These are phyloP conservation scores for Carollia perspicillata DNA, from an alignment of 2,113 vertebrate species.

Conservation along the genomic window DNA sequence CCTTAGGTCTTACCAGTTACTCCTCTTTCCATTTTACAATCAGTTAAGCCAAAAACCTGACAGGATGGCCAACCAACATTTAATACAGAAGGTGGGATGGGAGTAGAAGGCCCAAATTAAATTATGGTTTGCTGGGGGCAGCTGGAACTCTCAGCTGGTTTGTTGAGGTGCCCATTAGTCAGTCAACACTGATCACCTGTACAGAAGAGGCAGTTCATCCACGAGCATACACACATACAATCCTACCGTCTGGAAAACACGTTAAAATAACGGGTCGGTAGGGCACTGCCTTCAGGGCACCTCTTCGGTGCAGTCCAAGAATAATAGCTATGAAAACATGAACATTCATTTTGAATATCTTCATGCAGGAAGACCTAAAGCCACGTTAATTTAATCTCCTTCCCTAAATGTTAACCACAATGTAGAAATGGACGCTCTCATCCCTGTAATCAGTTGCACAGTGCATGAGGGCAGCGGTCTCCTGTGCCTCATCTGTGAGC, in stretches of 20 bases:
- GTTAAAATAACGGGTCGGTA: slow-evolving; percentile 36
- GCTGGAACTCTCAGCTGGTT: neutral
- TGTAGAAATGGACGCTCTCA: slow-evolving; percentile 90
- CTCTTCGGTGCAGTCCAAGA: slow-evolving; percentile 33
- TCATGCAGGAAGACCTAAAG: slow-evolving; percentile 65
- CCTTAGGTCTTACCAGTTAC: neutral
- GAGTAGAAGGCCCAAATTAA: neutral
- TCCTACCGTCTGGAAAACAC: slow-evolving; percentile 16
- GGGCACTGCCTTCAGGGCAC: neutral
- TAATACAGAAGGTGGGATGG: neutral
- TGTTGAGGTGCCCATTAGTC: neutral
- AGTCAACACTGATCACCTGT: slow-evolving; percentile 46
- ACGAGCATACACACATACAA: neutral
- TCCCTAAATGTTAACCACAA: slow-evolving; percentile 82
- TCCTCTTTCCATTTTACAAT: neutral
- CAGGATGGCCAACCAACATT: neutral
- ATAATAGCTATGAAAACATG: slow-evolving; percentile 57
- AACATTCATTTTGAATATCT: slow-evolving; percentile 73
- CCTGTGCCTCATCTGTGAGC: slow-evolving; percentile 94
- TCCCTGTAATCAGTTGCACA: slow-evolving; percentile 94
- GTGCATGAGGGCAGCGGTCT: slow-evolving; percentile 91
- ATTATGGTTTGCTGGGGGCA: neutral
- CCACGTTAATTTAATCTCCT: slow-evolving; percentile 90
- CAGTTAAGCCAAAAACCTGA: neutral
- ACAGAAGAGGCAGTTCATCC: slow-evolving; percentile 14